Evolutionary conservation across 2,888 invertebrate species (phyloP).

Genomic region (Unio pictorum): DNA sequence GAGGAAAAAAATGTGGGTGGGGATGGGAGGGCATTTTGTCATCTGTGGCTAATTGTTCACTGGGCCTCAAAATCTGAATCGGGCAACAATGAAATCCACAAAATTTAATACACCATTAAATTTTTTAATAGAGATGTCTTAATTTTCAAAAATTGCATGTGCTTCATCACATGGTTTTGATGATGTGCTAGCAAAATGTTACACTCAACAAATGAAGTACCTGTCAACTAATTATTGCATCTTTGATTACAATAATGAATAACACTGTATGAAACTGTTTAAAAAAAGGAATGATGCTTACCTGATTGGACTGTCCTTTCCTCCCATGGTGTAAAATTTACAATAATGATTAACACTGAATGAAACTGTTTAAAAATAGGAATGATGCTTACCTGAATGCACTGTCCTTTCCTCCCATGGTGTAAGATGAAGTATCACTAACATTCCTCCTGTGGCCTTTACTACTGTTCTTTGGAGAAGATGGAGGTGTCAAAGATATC

Average conservation of each 20-base stretch:
- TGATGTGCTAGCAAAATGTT: background rate
- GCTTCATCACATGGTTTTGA: background rate
- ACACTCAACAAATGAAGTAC: conserved; percentile 1
- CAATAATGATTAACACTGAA: background rate
- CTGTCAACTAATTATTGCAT: conserved; percentile 1
- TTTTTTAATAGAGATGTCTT: too few relatives aligned
- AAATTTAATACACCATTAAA: too few relatives aligned
- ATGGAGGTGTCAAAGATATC: conserved; percentile 56
- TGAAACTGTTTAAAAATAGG: background rate
- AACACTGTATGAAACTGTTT: too few relatives aligned
- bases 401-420: conserved; percentile 65
- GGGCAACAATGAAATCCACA: too few relatives aligned
- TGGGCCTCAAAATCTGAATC: too few relatives aligned
- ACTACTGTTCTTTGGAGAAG: conserved; percentile 57
- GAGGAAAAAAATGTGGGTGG: too few relatives aligned
- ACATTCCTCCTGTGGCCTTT: conserved; percentile 83
- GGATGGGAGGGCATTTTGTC: too few relatives aligned
- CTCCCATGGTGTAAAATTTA: too few relatives aligned
- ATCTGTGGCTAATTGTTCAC: too few relatives aligned
- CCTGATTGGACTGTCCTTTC: too few relatives aligned
- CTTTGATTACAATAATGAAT: too few relatives aligned
- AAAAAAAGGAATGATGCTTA: too few relatives aligned
- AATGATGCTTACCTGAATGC: conserved; percentile 60
- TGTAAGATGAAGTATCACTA: conserved; percentile 79
- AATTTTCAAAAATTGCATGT: background rate